Base-by-base conservation (phyloP, 2,113 vertebrate genomes). In the Leucopsar rothschildi region DNA sequence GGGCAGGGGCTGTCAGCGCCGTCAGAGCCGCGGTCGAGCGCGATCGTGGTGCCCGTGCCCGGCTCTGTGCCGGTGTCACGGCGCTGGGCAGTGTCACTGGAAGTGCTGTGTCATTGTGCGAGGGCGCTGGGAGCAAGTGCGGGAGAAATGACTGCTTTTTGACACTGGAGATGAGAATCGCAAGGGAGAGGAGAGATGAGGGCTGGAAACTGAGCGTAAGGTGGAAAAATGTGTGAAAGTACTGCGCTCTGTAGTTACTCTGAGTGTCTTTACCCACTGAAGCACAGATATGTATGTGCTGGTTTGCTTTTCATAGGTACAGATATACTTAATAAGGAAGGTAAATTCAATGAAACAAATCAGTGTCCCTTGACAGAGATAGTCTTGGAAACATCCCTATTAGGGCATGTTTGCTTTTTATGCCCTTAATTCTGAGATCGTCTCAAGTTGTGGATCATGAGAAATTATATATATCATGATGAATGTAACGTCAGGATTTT, bases 91-190 rank as follows among this genome's bases (percentile, higher is more conserved):
- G 1, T 6, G 6, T 15, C n/a, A 1, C 12, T 10, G 3, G 12
- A 15, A 69, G 60, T 70, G 94, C 96, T 91, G 86, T 70, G 96
- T 96, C 94, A 96, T 12, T 2, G 79, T 40, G 71, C 15, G 16
- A 3, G 44, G 10, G 35, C 4, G 28, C 39, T 29, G 72, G 24
- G 1, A 15, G 5, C 49, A 0, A 29, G 22, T 1, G 40, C n/a
- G 0, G 27, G 71, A 21, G 50, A 27, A 42, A 19, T 24, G 3
- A 3, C 4, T 10, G 81, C 40, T 2, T 4, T n/a, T 37, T 45
- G 0, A 33, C 44, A 1, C 27, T 8, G 9, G 37, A 5, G 21
- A 9, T 20, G 50, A 5, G 61, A 40, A 16, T n/a, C 23, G 14
- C 28, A 1, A 3, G 25, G 68, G 27, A 42, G 15, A 29, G 28